Base-by-base conservation (phyloP, 2,888 invertebrate genomes). In the Drosophila kuntzei region DNA sequence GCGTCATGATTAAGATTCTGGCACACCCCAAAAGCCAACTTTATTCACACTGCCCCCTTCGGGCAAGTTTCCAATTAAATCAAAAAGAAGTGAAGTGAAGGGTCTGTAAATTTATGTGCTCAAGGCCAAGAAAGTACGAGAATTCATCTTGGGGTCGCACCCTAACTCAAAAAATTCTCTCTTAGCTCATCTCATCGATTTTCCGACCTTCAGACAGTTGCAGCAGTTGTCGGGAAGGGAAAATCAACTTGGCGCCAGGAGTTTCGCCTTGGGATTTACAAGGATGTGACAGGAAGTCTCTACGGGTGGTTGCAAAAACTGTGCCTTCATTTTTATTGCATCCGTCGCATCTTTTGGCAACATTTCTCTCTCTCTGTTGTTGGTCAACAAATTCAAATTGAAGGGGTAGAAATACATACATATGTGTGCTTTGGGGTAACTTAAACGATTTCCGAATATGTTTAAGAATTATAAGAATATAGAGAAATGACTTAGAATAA, bases 241-340 rank as follows among this genome's bases (percentile, higher is more conserved):
- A 27, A 8, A 32, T 27, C 29, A 44, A 39, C 44, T 43, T 76
- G 77, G 78, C 78, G 78, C 59, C 75, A 44, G 61, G 18, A 47
- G 47, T 54, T 46, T 57, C 34, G 53, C 58, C 43, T 37, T 29
- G 68, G 43, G 41, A 54, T 39, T 49, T 32, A 44, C 58, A 54
- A 58, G 36, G 50, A 50, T 46, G n/a, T 22, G 18, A 29, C 46
- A 54, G 34, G 18, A 34, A 29, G 59, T 12, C 61, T 12, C 71
- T 25, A 65, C 79, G 54, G 85, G 87, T 81, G 80, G 82, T 81
- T 84, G 81, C 67, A 49, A 86, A 83, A 65, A 64, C 20, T 53
- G 36, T 64, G 9, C 47, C 44, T 41, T 41, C 49, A 41, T 67
- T 69, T 69, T 86, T 71, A 79, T 75, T 74, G 82, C 85, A 79